Evolutionary conservation across 2,113 vertebrate genomes (phyloP).

Genomic region (Cyphomyrus plagiostoma): DNA sequence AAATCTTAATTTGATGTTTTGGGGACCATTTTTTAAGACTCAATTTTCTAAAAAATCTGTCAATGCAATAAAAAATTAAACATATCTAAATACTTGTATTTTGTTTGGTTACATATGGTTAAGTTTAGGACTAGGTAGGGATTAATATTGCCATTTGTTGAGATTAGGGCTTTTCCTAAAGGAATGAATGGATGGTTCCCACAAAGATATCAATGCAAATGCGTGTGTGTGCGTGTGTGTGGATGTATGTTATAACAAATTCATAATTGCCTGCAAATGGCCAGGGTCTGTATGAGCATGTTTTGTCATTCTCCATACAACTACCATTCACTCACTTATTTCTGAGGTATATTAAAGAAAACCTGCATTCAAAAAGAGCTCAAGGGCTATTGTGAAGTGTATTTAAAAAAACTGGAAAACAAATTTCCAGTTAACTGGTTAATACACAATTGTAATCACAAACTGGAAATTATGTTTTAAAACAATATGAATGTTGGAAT

Average conservation of each 20-base stretch:
- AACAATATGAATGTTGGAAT: not conserved
- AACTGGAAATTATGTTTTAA: constrained; percentile 35
- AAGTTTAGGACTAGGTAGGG: not conserved
- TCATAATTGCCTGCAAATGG: constrained; percentile 14
- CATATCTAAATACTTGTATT: not conserved
- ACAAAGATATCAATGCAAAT: not conserved
- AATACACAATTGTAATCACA: constrained; percentile 18
- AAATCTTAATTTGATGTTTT: not conserved
- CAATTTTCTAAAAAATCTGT: not conserved
- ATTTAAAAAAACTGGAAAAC: constrained; percentile 40
- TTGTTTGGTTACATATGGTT: not conserved
- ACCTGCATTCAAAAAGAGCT: constrained; percentile 42
- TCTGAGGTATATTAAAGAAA: constrained; percentile 46
- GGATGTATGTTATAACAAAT: not conserved
- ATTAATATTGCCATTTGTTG: not conserved
- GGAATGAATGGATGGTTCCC: not conserved
- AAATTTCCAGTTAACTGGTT: constrained; percentile 36
- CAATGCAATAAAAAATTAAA: not conserved
- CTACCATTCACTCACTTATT: constrained; percentile 34
- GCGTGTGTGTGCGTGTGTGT: not conserved
- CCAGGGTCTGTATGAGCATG: constrained; percentile 28
- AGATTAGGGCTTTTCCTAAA: not conserved
- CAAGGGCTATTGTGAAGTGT: constrained; percentile 36
- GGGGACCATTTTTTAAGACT: not conserved
- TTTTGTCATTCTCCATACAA: constrained; percentile 24